Evolutionary conservation across 2,888 invertebrate genomes (phyloP), one percentile per base, ranked within the genome.

Genomic region (Tenthredo notha): DNA sequence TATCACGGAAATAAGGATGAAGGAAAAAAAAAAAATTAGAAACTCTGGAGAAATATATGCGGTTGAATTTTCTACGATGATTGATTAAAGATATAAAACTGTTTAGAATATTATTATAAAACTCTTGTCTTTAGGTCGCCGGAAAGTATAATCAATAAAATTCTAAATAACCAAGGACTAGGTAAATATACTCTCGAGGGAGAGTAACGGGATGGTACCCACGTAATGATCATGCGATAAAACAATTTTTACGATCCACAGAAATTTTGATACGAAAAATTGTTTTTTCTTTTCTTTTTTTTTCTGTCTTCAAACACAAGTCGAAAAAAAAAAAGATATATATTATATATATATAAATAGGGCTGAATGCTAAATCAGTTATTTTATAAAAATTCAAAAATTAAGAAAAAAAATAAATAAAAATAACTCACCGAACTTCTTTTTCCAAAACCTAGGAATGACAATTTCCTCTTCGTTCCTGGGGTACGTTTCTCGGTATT

Each of bases 401-500:
- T 15, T n/a, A 4, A 21, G 50, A 12, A 4, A 47, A 50, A 29
- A 29, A 29, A 47, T n/a, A 50, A 67, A 65, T n/a, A n/a, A n/a
- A 33, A 47, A 33, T 25, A 47, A 90, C 92, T 92, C 86, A 93
- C 94, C 89, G 94, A 95, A 94, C 91, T 94, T 95, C 95, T 95
- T 91, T 95, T 95, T 86, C 95, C 95, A 91, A 97, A 96, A 89
- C 97, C 96, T 87, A 97, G 94, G 93, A 97, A 97, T 82, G 96
- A 96, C 85, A 97, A 94, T 92, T 97, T 97, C 93, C 96, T 95
- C 91, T 95, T 95, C 91, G 95, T 95, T 89, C 95, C 88, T 84
- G 86, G 83, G 37, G 87, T 84, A 47, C 88, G 87, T 82, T 88
- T 89, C 37, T 89, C 89, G 84, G 88, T 90, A 84, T 89, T 88